Percentiles rank a stretch among this genome's conserved stretches.
Evolutionary conservation across 2,888 invertebrate species (phyloP).

Genomic region (Trichopria drosophilae): DNA sequence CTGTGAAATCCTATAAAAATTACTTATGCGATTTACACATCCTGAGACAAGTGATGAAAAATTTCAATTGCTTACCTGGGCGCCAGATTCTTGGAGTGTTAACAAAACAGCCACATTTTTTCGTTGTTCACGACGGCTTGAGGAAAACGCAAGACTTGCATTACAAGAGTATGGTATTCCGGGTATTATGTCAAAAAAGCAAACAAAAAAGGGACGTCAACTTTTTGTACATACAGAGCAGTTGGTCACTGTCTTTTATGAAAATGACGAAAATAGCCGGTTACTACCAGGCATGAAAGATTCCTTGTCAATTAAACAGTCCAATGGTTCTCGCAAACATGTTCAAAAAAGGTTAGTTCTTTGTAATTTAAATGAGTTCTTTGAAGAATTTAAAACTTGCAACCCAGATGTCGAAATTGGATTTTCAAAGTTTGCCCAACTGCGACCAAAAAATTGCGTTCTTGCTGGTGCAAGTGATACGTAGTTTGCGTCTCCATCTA

Average conservation of each 20-base stretch:
- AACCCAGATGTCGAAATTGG: neutral
- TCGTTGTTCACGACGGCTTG: neutral
- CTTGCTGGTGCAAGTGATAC: neutral
- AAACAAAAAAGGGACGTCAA: neutral
- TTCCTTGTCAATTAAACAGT: neutral
- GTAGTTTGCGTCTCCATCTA: slow-evolving; percentile 6
- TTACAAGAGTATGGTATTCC: too few relatives aligned
- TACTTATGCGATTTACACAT: too few relatives aligned
- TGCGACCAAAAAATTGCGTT: slow-evolving; percentile 1
- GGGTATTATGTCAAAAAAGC: neutral
- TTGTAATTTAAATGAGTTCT: slow-evolving; percentile 4
- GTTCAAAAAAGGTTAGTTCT: neutral
- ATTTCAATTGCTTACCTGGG: neutral
- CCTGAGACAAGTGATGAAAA: neutral
- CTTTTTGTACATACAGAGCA: neutral
- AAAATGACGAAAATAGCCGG: neutral
- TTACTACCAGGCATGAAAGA: neutral
- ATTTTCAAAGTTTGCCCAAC: neutral
- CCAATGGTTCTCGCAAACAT: neutral
- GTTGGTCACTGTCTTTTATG: neutral
- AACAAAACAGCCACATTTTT: slow-evolving; percentile 1
- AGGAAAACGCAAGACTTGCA: too few relatives aligned
- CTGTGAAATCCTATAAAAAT: too few relatives aligned
- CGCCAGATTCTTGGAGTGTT: neutral
- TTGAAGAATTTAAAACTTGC: neutral